Evolutionary conservation across 2,888 invertebrate species (phyloP).

Genomic region (Melanotus villosus): DNA sequence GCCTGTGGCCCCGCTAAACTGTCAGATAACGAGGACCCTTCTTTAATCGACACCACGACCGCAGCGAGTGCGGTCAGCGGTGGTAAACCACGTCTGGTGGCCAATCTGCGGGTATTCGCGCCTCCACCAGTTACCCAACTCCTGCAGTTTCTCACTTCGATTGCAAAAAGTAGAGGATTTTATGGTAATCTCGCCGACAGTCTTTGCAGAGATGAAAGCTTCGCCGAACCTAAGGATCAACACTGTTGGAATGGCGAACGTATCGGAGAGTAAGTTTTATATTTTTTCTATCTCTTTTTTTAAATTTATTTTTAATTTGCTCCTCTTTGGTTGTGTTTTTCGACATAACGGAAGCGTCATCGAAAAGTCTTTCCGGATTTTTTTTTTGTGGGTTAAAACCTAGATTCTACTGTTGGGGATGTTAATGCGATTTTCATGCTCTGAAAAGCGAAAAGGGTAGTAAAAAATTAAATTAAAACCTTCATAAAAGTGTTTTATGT

Average conservation of each 20-base stretch:
- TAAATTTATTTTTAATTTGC: background rate
- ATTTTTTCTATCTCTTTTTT: no score
- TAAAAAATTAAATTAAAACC: background rate
- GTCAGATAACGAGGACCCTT: slow-evolving; percentile 55
- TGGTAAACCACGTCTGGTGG: slow-evolving; percentile 61
- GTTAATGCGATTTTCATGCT: slow-evolving; percentile 23
- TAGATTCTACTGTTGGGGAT: background rate
- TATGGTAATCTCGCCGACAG: slow-evolving; percentile 87
- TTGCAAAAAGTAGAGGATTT: slow-evolving; percentile 83
- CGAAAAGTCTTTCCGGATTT: background rate
- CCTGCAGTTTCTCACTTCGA: slow-evolving; percentile 75
- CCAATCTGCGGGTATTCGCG: slow-evolving; percentile 68
- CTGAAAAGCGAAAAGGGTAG: background rate
- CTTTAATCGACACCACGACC: slow-evolving; percentile 43
- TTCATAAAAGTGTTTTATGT: background rate
- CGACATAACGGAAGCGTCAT: background rate
- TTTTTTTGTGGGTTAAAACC: background rate
- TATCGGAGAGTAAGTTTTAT: slow-evolving; percentile 80
- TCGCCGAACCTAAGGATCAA: slow-evolving; percentile 76
- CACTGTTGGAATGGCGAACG: slow-evolving; percentile 88
- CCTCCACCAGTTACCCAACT: slow-evolving; percentile 77
- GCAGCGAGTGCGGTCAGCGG: slow-evolving; percentile 50
- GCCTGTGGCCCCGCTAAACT: slow-evolving; percentile 69
- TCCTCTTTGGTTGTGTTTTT: background rate
- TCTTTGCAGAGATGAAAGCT: slow-evolving; percentile 81